Base-by-base conservation (phyloP, 1,140 invertebrate species). In the Drusus annulatus region DNA sequence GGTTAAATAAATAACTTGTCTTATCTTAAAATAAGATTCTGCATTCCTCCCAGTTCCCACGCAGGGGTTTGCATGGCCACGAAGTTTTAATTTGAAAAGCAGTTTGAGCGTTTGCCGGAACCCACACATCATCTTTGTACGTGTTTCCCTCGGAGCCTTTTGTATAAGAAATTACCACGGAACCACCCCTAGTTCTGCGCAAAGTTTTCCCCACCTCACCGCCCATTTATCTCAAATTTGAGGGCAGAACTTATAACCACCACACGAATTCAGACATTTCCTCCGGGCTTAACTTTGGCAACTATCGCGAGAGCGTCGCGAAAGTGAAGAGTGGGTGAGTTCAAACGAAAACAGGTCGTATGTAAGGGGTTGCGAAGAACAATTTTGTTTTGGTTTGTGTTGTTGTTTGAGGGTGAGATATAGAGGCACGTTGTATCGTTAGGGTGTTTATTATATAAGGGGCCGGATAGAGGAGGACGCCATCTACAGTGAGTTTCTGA, bases 381-480 rank as follows among this genome's bases (percentile, higher is more conserved):
- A 28, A 16, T 16, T 5, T 63, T 23, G 60, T 63, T 63, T 23
- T 23, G 1, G 60, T 63, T 63, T 23, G 60, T 28, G 60, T 25
- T 23, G 58, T 68, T 51, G 68, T 50, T 62, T 76, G 74, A 15
- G 68, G 17, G 25, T 51, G 52, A 65, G 62, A 69, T 74, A 25
- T 7, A 31, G 65, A 62, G 62, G 65, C 68, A 65, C 51, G 80
- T 62, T 78, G 80, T 81, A 81, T 81, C 76, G 76, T 68, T 54
- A 74, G 65, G 76, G 81, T 83, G 81, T 83, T 83, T 83, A 83
- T 83, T 83, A 83, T 83, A 80, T 80, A 80, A 83, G 79, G 81
- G 81, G 76, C 81, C 81, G 81, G 81, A 83, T 54, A 60, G 76
- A 36, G 73, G 56, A 78, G 73, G 77, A 56, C 36, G 81, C 75